These are phyloP conservation scores for Drosophila diplacantha DNA, from an alignment of 2,888 invertebrate species.

Conservation along the genomic window DNA sequence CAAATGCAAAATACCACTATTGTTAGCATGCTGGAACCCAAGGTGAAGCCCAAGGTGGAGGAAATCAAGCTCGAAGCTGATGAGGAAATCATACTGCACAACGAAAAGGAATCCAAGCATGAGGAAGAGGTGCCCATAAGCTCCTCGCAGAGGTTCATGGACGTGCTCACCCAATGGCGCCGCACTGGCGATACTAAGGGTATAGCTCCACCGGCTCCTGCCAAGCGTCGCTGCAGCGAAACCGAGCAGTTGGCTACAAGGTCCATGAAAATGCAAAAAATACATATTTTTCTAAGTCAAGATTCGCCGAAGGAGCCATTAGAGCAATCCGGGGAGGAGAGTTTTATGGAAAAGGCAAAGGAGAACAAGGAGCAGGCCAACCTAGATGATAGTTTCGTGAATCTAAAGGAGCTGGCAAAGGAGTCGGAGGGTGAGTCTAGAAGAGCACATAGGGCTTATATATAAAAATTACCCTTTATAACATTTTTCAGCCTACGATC, in stretches of 20 bases:
- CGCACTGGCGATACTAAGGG: conserved; percentile 74
- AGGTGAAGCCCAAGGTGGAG: conserved; percentile 20
- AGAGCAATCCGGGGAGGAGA: conserved; percentile 48
- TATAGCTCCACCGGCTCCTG: conserved; percentile 38
- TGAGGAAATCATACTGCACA: conserved; percentile 48
- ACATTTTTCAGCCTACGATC: conserved; percentile 61
- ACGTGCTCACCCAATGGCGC: conserved; percentile 76
- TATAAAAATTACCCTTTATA: too few species aligned
- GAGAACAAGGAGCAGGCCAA: not conserved
- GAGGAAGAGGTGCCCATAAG: conserved; percentile 76
- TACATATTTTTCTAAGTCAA: conserved; percentile 70
- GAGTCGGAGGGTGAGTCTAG: conserved; percentile 49
- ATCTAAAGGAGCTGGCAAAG: conserved; percentile 41
- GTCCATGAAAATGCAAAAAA: conserved; percentile 74
- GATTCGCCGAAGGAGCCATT: conserved; percentile 18
- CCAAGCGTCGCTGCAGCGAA: conserved; percentile 67
- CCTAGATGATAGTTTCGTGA: conserved; percentile 46
- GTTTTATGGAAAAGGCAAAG: conserved; percentile 12
- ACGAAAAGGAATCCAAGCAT: conserved; percentile 45
- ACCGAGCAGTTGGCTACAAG: conserved; percentile 67
- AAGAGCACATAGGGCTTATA: rapidly evolving
- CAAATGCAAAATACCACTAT: conserved; percentile 80
- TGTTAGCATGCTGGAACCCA: conserved; percentile 78
- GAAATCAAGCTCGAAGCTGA: conserved; percentile 25
- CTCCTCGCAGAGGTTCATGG: conserved; percentile 71